A percentile compares a stretch with the other conserved stretches of the same genome.
Conservation (phyloP, 2,797 vertebrate genomes). For the Eidolon dupreanum region DNA sequence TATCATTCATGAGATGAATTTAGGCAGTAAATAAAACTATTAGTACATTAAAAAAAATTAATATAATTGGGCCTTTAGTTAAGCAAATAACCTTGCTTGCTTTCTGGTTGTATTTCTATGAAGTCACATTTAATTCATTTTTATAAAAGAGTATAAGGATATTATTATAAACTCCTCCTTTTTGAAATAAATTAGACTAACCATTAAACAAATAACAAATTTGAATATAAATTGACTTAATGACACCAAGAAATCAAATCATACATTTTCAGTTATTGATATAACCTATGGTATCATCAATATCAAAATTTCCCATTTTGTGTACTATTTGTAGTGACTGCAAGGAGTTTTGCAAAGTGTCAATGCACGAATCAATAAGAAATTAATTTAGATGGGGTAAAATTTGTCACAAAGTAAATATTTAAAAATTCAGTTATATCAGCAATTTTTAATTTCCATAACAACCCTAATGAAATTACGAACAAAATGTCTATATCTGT, state of each 20-base stretch:
- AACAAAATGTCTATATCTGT: neutral
- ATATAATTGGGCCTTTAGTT: neutral
- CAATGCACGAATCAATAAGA: neutral
- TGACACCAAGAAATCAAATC: neutral
- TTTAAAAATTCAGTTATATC: neutral
- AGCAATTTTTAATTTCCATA: neutral
- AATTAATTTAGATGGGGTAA: neutral
- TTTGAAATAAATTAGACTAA: neutral
- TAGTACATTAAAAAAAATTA: neutral
- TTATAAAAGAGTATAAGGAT: neutral
- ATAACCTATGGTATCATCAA: neutral
- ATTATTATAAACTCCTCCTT: neutral
- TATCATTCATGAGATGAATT: neutral
- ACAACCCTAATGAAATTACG: neutral
- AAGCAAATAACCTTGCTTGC: neutral
- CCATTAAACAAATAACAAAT: neutral
- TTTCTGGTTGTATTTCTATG: neutral
- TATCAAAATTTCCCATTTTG: neutral
- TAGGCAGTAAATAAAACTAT: neutral
- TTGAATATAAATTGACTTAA: neutral
- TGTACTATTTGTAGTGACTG: neutral
- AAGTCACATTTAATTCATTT: neutral
- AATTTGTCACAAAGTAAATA: neutral
- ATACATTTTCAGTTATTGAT: neutral
- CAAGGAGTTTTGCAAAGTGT: too few species aligned